phyloP scores from a whole-genome alignment of 2,113 vertebrate species.

The Thunnus thynnus region DNA sequence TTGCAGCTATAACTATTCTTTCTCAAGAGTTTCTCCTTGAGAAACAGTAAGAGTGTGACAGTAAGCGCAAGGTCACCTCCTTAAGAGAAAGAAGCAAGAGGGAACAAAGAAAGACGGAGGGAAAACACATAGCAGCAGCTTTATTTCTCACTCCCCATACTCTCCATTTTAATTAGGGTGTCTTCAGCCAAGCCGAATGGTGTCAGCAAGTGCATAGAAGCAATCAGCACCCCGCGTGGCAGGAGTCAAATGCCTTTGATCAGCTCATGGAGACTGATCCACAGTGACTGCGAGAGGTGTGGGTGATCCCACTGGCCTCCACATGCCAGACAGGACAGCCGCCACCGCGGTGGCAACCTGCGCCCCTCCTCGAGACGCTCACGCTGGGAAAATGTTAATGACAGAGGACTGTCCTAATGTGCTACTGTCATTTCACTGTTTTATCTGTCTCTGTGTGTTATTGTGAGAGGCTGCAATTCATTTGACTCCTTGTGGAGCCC shows the following conservation, averaged over 20 bases:
- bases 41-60: slow-evolving; percentile 2
- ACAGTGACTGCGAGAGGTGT: slow-evolving; percentile 58
- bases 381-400: slow-evolving; percentile 47
- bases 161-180: slow-evolving; percentile 76
- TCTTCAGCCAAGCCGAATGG: slow-evolving; percentile 60
- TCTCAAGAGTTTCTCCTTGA: neutral
- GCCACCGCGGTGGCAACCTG: slow-evolving; percentile 49
- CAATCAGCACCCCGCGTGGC: slow-evolving; percentile 69
- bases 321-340: slow-evolving; percentile 48
- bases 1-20: slow-evolving; percentile 6
- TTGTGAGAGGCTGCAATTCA: slow-evolving; percentile 27
- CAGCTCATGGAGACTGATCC: slow-evolving; percentile 67
- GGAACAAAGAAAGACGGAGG: slow-evolving; percentile 5
- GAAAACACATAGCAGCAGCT: slow-evolving; percentile 25
- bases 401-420: slow-evolving; percentile 48
- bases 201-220: slow-evolving; percentile 72
- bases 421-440: slow-evolving; percentile 35
- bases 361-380: slow-evolving; percentile 36
- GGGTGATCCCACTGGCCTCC: slow-evolving; percentile 47
- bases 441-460: slow-evolving; percentile 37
- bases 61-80: slow-evolving; percentile 19
- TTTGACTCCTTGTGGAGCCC: slow-evolving; percentile 33
- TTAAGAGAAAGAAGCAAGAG: slow-evolving; percentile 1
- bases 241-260: slow-evolving; percentile 72
- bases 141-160: slow-evolving; percentile 33